Conservation (phyloP, 2,888 invertebrate species). For the Eristalinus sepulchralis region DNA sequence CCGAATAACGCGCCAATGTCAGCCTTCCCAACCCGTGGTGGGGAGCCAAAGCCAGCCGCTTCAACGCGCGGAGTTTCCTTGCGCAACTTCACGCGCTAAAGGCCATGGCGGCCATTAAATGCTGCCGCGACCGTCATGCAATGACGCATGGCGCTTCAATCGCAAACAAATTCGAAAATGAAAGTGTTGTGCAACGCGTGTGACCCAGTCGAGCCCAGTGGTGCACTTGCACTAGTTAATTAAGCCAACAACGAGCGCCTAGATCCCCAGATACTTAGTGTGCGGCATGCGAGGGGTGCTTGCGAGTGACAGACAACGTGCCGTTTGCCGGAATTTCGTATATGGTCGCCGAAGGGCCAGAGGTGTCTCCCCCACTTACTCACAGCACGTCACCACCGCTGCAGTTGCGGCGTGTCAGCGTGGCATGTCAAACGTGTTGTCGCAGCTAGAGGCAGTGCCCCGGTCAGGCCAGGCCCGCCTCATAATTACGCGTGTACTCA, state of each 20-base stretch:
- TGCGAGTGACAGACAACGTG: neutral
- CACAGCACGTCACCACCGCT: no score
- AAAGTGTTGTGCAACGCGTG: conserved; percentile 54
- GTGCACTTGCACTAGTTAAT: conserved; percentile 50
- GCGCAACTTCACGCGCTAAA: neutral
- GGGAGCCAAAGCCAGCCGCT: neutral
- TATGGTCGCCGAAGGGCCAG: conserved; percentile 52
- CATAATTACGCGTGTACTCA: conserved; percentile 55
- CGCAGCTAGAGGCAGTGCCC: neutral
- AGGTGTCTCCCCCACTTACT: conserved; percentile 28
- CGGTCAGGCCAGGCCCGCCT: conserved; percentile 5
- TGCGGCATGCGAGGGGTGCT: neutral
- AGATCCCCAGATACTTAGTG: neutral
- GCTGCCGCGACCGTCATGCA: neutral
- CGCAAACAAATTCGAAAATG: conserved; percentile 20
- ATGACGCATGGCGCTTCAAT: neutral
- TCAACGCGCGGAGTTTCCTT: neutral
- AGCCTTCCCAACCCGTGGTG: neutral
- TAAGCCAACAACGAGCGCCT: conserved; percentile 11
- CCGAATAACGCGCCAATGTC: neutral
- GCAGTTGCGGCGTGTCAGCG: neutral
- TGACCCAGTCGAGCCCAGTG: neutral
- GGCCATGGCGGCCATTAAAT: neutral
- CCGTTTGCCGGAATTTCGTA: conserved; percentile 32
- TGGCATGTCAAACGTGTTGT: conserved; percentile 56